phyloP scores from a whole-genome alignment of 2,888 invertebrate genomes.

The Habrosyne pyritoides region DNA sequence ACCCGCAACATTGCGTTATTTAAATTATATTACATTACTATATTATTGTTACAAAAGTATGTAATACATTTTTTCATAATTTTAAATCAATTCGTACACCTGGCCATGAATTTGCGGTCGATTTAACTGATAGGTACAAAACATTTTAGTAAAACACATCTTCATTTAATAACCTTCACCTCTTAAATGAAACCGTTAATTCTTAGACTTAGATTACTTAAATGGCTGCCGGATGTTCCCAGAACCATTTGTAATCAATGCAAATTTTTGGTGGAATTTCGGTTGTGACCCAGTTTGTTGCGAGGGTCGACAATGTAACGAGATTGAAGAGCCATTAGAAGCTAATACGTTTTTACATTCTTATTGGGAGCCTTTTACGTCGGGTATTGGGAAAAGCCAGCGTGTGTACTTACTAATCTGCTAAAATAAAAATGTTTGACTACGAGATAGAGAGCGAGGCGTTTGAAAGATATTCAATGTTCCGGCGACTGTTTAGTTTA shows the following conservation, averaged over 20 bases:
- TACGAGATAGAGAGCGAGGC: not conserved
- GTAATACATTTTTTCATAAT: too few relatives aligned
- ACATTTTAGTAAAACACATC: too few relatives aligned
- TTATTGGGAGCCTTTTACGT: not conserved
- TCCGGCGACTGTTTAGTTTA: not conserved
- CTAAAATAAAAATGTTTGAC: not conserved
- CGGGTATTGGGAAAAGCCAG: not conserved
- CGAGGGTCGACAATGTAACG: not conserved
- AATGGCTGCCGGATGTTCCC: not conserved
- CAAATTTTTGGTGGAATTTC: not conserved
- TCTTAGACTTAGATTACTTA: not conserved
- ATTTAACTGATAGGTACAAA: too few relatives aligned
- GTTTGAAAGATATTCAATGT: not conserved
- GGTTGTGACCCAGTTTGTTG: conserved; percentile 3
- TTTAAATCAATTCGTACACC: too few relatives aligned
- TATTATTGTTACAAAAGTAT: too few relatives aligned
- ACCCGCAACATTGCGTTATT: too few relatives aligned
- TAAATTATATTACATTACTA: too few relatives aligned
- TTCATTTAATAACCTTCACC: too few relatives aligned
- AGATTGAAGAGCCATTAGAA: not conserved
- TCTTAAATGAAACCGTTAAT: too few relatives aligned
- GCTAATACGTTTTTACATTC: conserved; percentile 2
- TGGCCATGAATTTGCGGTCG: too few relatives aligned
- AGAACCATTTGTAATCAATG: not conserved
- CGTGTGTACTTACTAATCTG: not conserved